Conservation (phyloP, 2,113 vertebrate genomes). For the Phaethon lepturus region DNA sequence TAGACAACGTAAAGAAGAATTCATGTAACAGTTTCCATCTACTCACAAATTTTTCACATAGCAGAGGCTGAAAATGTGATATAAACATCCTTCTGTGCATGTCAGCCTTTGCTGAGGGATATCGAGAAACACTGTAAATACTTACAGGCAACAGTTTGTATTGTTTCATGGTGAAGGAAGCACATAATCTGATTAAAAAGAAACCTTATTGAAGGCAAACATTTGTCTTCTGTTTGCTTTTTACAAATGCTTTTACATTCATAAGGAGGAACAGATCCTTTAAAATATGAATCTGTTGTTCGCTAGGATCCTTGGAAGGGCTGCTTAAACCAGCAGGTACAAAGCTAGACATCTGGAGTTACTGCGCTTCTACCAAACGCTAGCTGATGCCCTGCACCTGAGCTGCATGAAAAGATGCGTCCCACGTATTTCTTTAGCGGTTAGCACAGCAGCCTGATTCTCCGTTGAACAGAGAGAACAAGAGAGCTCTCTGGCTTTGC, state of each 20-base stretch:
- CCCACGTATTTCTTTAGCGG: not conserved
- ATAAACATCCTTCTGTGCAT: not conserved
- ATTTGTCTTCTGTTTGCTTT: slow-evolving; percentile 21
- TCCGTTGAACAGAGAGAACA: not conserved
- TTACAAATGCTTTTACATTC: not conserved
- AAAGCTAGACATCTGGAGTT: slow-evolving; percentile 15
- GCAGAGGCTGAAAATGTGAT: slow-evolving; percentile 9
- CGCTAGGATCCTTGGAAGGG: not conserved
- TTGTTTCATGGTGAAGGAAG: not conserved
- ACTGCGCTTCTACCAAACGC: not conserved
- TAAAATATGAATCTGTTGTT: not conserved
- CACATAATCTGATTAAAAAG: not conserved
- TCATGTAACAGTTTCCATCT: not conserved
- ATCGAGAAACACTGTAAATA: not conserved
- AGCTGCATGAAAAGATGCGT: slow-evolving; percentile 35
- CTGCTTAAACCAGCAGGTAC: slow-evolving; percentile 7
- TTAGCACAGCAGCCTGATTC: slow-evolving; percentile 33
- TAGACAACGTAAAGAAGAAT: not conserved
- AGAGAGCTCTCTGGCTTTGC: slow-evolving; percentile 56
- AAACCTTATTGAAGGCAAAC: slow-evolving; percentile 22
- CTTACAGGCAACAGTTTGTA: not conserved
- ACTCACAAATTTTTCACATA: not conserved
- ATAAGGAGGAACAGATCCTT: slow-evolving; percentile 13
- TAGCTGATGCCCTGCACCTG: slow-evolving; percentile 32
- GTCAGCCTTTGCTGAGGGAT: slow-evolving; percentile 29